Conservation (phyloP, 2,888 invertebrate genomes). For the Glaucopsyche alexis region DNA sequence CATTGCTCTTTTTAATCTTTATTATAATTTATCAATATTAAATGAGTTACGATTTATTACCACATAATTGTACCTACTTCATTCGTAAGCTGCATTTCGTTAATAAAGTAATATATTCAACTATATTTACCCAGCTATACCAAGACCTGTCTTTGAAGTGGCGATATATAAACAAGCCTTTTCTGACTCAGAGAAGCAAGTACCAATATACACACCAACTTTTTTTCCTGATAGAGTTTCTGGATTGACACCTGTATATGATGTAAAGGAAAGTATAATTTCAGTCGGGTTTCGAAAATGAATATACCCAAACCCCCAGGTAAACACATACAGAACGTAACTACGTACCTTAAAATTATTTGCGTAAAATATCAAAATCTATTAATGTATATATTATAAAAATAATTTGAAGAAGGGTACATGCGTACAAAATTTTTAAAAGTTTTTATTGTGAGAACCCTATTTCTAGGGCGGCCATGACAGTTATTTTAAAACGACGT, state of each 20-base stretch:
- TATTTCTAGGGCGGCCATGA: no score
- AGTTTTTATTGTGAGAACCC: no score
- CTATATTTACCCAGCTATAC: slow-evolving; percentile 38
- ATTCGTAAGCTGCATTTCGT: not conserved
- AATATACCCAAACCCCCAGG: not conserved
- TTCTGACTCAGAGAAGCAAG: slow-evolving; percentile 81
- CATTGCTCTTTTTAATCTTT: no score
- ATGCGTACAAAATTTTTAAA: no score
- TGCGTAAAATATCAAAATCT: no score
- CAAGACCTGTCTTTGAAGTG: slow-evolving; percentile 35
- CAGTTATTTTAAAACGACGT: no score
- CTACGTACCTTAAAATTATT: no score
- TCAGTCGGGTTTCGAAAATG: not conserved
- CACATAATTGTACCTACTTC: not conserved
- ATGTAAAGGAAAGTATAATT: not conserved
- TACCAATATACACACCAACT: slow-evolving; percentile 65
- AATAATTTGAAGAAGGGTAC: no score
- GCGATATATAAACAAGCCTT: slow-evolving; percentile 66
- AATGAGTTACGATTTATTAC: not conserved
- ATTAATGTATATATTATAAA: no score
- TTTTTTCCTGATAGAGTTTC: slow-evolving; percentile 73
- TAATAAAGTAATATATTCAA: not conserved
- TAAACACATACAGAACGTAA: no score
- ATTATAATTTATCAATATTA: no score
- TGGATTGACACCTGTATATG: slow-evolving; percentile 78